Conservation (phyloP, 2,797 vertebrate species). For the Rhinoraja longicauda region DNA sequence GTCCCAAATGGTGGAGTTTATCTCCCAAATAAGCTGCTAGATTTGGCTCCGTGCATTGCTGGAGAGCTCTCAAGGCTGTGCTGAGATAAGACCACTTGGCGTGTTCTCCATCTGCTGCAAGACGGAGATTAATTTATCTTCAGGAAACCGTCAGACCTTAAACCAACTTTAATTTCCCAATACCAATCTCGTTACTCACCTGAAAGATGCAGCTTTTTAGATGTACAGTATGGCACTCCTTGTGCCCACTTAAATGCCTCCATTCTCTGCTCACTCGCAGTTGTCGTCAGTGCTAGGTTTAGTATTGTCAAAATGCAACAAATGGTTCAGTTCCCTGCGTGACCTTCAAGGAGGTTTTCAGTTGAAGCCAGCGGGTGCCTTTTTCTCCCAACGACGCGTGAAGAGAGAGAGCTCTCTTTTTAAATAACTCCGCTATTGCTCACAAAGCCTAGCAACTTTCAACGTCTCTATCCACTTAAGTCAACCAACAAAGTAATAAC, state of each 20-base stretch:
- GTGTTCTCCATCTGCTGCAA: conserved; percentile 13
- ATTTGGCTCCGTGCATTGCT: background rate
- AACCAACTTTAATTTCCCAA: conserved; percentile 14
- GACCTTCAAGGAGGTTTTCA: background rate
- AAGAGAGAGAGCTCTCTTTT: background rate
- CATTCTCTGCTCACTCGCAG: background rate
- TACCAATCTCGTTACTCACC: conserved; percentile 22
- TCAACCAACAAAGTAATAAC: background rate
- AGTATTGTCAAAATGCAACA: conserved; percentile 1
- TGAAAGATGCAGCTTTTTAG: background rate
- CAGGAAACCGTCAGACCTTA: background rate
- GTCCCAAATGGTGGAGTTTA: conserved; percentile 2
- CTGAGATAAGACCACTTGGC: conserved; percentile 14
- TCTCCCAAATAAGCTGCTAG: background rate
- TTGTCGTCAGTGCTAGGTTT: conserved; percentile 11
- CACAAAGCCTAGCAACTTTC: background rate
- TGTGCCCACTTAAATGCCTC: background rate
- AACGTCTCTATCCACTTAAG: background rate
- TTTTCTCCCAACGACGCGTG: background rate
- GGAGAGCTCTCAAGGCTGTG: background rate
- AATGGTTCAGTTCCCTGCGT: conserved; percentile 25
- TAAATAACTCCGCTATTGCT: background rate
- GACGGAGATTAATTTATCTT: conserved; percentile 6
- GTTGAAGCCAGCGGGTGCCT: conserved; percentile 19
- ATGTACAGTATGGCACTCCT: background rate